Evolutionary conservation across 2,888 invertebrate genomes (phyloP), one percentile per base, ranked within the genome.

Genomic region (Drosophila prostipennis): DNA sequence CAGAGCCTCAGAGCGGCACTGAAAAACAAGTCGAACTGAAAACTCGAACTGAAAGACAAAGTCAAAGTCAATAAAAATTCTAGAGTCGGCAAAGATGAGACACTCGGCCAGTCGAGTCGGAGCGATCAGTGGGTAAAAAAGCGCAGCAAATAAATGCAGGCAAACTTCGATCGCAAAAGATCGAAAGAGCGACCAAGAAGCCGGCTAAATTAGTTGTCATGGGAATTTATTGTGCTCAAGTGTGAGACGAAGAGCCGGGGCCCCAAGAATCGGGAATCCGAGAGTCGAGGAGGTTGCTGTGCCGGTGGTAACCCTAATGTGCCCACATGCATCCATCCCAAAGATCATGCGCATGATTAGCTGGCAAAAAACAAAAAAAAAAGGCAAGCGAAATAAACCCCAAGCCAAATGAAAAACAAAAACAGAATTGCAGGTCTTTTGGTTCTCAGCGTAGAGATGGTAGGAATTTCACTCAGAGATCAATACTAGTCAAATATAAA

Each of bases 191-290:
- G 73, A 70, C 70, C 79, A 72, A 65, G 75, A 40, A 72, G 76
- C 72, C 76, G 77, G 86, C 84, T 87, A 84, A 84, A 84, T 84
- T 87, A 84, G 87, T 84, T 84, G 87, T 84, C 84, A 84, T 84
- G 84, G 84, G 84, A 84, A 84, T 84, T 84, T 84, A 84, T 84
- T 84, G 87, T 84, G 86, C 83, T 52, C 78, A 65, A 79, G 78
- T 80, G 78, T 80, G 77, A 64, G 64, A 4, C 61, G 29, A 39
- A 29, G 57, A 43, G 46, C 46, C 34, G 52, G 19, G 42, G 16
- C n/a, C 14, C 8, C 23, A 10, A 16, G 61, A 10, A 34, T 40
- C 46, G 29, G 32, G 53, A 14, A 14, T 56, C 46, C 10, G 36
- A 11, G 42, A 42, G 14, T 42, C 70, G 52, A 19, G 46, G 13